These are phyloP conservation scores for Alauda arvensis DNA, from an alignment of 2,797 vertebrate species.

Conservation along the genomic window DNA sequence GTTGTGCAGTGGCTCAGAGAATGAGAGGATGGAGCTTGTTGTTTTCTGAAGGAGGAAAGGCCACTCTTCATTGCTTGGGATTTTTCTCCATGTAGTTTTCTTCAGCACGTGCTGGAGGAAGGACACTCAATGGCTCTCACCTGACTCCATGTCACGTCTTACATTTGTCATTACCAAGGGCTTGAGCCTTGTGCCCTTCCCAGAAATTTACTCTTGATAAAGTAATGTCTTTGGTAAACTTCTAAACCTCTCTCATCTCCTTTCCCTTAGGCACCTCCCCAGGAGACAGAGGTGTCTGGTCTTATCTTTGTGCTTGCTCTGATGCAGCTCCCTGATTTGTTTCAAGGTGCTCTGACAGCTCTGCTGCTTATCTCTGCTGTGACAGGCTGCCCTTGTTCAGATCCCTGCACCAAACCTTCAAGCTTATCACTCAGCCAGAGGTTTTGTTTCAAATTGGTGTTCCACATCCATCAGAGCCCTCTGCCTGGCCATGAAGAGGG, in stretches of 20 bases:
- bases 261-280: background rate
- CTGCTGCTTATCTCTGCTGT: background rate
- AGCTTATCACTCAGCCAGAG: background rate
- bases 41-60: background rate
- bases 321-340: background rate
- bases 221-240: background rate
- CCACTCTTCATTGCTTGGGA: background rate
- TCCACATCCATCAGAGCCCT: background rate
- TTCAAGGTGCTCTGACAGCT: background rate
- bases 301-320: background rate
- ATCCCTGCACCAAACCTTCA: background rate
- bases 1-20: background rate
- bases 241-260: background rate
- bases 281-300: background rate
- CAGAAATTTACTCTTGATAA: background rate
- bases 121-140: background rate
- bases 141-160: background rate
- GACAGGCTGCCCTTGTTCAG: background rate
- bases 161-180: background rate
- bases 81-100: background rate
- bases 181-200: background rate
- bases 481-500: background rate
- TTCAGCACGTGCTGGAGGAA: background rate
- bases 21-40: background rate
- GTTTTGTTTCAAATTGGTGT: background rate